Evolutionary conservation across 1,140 invertebrate genomes (phyloP), one percentile per base, ranked within the genome.

Genomic region (Magallana angulata): DNA sequence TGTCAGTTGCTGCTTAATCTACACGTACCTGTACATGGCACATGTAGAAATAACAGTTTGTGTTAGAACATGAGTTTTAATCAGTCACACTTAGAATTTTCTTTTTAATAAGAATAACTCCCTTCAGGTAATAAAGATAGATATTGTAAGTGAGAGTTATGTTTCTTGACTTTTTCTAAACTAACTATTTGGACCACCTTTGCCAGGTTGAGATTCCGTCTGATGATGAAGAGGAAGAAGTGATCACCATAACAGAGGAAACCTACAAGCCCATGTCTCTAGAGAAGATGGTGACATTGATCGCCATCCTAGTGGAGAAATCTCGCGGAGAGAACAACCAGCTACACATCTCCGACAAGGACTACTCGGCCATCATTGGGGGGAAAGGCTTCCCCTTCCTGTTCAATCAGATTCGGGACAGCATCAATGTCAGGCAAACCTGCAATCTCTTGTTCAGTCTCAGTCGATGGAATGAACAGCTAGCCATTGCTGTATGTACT

Each of bases 271-370:
- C 98, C 0, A 97, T 97, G 1, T 98, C 98, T 0, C 95, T 99
- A n/a, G 98, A 98, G 94, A 99, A 99, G 95, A 99, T 99, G 98
- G 98, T 99, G 81, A 97, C 97, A 8, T 94, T 99, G 7, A 97
- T 98, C 57, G 97, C 97, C 6, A 96, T 97, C 1, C 95, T 99
- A 57, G 97, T 98, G 36, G 98, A 99, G 93, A 97, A 97, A 86
- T 98, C 98, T 56, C 95, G 98, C 18, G 91, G 97, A 87, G 95
- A 97, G 8, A 96, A 97, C 94, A 97, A 96, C 87, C 95, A 96
- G 87, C 95, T 98, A 7, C 96, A 97, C n/a, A 94, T 98, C 7
- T 97, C 96, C 4, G 96, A 97, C 3, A 96, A 96, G 86, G 98
- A 99, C 94, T 97, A 97, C 56, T 97, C 96, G 90, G 97, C 97